Evolutionary conservation across 2,797 vertebrate genomes (phyloP), one percentile per base, ranked within the genome.

Genomic region (Poecilia picta): DNA sequence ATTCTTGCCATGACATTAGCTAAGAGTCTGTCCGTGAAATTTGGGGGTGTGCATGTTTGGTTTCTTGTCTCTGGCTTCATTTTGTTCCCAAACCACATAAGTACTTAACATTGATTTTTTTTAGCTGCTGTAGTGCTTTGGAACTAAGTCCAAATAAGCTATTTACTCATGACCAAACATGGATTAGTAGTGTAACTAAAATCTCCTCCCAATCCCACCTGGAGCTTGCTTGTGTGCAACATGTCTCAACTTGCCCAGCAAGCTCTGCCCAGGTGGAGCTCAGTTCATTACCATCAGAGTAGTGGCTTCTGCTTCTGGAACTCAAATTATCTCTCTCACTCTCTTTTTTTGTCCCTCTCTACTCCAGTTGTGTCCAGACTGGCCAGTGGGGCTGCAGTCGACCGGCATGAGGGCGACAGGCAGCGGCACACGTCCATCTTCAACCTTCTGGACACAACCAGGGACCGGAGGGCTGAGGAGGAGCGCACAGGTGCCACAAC

Each of bases 1-100:
- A 95, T 95, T 93, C 93, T 95, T 95, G 94, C 90, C 88, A n/a
- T 93, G 88, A 93, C 94, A 94, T 96, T 95, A 94, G 91, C 93
- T 94, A 91, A 95, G 92, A 83, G 94, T 95, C 94, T 95, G 92
- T 90, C 86, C 91, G 94, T 95, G 95, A 84, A 76, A 92, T 89
- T 89, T 91, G 82, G 89, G 83, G 77, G 85, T 85, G 84, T 83
- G 85, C 71, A 18, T 72, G 47, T 84, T 75, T 83, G 46, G 41
- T 77, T 77, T 75, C 46, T 18, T 28, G 28, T 11, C 39, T 46
- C 25, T 43, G 28, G 53, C 31, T 79, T 11, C 41, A 64, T 86
- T 84, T 77, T 39, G 57, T 20, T 15, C 77, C n/a, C 53, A 43
- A 81, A 75, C 64, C 28, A 39, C 51, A 74, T 36, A 57, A 55